phyloP scores from a whole-genome alignment of 1,140 invertebrate genomes.

The Colletes latitarsis region DNA sequence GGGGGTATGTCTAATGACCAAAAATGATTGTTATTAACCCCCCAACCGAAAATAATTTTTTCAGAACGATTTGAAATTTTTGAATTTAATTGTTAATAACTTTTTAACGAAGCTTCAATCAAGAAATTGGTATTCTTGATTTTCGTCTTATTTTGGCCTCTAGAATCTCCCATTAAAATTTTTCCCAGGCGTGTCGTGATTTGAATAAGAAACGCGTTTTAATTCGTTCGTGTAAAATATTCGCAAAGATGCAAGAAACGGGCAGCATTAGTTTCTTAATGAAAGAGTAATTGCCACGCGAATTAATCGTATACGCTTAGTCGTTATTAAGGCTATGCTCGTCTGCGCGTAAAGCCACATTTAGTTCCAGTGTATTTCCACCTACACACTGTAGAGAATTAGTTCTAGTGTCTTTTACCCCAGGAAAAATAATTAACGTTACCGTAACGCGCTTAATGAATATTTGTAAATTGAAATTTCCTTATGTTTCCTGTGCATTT shows the following conservation, averaged over 20 bases:
- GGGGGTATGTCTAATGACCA: too few species aligned
- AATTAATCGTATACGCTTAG: constrained; percentile 10
- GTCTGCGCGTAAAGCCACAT: constrained; percentile 10
- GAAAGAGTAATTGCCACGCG: not conserved
- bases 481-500: not conserved
- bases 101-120: too few species aligned
- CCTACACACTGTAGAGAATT: not conserved
- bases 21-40: too few species aligned
- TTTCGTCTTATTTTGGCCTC: too few species aligned
- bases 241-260: not conserved
- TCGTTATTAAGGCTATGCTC: not conserved
- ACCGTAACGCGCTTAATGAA: constrained; percentile 5
- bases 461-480: not conserved
- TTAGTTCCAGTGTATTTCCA: constrained; percentile 6
- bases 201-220: not conserved
- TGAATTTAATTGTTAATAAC: too few species aligned
- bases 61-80: too few species aligned
- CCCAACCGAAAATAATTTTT: too few species aligned
- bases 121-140: too few species aligned
- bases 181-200: too few species aligned
- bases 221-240: not conserved
- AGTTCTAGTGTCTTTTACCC: not conserved
- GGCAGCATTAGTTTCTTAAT: not conserved
- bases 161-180: too few species aligned
- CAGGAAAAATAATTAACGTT: constrained; percentile 3